Base-by-base conservation (phyloP, 2,888 invertebrate species). In the Limnephilus rhombicus region DNA sequence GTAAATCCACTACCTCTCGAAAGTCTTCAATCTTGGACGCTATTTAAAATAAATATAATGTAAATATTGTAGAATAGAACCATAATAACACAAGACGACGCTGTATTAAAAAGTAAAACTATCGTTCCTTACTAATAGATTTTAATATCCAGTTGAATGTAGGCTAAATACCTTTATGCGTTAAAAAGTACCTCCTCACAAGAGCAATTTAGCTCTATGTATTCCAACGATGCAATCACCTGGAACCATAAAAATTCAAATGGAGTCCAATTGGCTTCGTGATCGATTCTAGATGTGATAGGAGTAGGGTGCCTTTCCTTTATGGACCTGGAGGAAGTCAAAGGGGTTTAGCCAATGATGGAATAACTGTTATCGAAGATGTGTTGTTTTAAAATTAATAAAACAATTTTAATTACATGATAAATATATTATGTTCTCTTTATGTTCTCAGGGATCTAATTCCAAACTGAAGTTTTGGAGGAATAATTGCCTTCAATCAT, bases 181-280 rank as follows among this genome's bases (percentile, higher is more conserved):
- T 5, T 68, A n/a, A 24, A 5, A 68, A 68, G 24, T 24, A 24
- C 9, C 24, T n/a, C 68, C 68, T 83, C 37, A 37, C 83, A 83
- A 83, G 37, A 11, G 24, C 15, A 41, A 83, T 34, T 83, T 83
- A 18, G 24, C 15, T 11, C 41, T 37, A 37, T 83, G 4, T 24
- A 83, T 34, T 83, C 24, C 37, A 83, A 83, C 41, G 83, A 83
- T 37, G 31, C 83, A 83, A 83, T 83, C 15, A 11, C 83, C 34
- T 37, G 83, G 18, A 24, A 24, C 37, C 18, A 41, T 37, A 24
- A 83, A 83, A 83, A 83, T 83, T 83, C 83, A 24, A 83, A 83
- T 83, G 37, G 37, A 37, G 83, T 37, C 83, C 34, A 41, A 34
- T 83, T 34, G 83, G 83, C 13, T 83, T 3, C 34, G 37, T 83